phyloP scores from a whole-genome alignment of 2,113 vertebrate species.

The Ailurus styani region DNA sequence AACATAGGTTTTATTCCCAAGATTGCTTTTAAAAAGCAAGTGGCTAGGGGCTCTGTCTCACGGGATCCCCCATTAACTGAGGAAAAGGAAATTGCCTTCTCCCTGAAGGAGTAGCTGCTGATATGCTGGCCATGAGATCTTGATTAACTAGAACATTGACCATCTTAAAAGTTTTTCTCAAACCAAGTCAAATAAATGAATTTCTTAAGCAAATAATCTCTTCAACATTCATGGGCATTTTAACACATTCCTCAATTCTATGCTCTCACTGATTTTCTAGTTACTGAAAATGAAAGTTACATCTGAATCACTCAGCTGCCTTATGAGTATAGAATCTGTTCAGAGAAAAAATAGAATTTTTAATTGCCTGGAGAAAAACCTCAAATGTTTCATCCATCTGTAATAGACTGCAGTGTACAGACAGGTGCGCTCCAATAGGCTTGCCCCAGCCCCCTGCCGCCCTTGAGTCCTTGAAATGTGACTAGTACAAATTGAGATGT shows the following conservation, averaged over 20 bases:
- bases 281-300: slow-evolving; percentile 19
- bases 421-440: neutral
- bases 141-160: neutral
- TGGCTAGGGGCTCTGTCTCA: neutral
- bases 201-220: neutral
- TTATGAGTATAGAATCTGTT: neutral
- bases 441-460: neutral
- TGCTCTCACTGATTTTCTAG: slow-evolving; percentile 30
- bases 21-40: slow-evolving; percentile 2
- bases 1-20: neutral
- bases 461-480: neutral
- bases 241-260: neutral
- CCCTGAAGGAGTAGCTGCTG: neutral
- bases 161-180: slow-evolving; percentile 2
- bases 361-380: neutral
- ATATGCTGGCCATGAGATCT: neutral
- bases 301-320: neutral
- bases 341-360: neutral
- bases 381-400: neutral
- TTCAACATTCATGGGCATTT: slow-evolving; percentile 1
- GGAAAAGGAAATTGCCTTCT: slow-evolving; percentile 5
- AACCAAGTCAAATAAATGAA: slow-evolving; percentile 23
- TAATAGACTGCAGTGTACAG: neutral
- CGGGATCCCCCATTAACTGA: neutral
- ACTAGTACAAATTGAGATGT: neutral